Percentiles rank a stretch among this genome's conserved stretches.
Conservation (phyloP, 1,140 invertebrate genomes). For the Rhagoletis pomonella region DNA sequence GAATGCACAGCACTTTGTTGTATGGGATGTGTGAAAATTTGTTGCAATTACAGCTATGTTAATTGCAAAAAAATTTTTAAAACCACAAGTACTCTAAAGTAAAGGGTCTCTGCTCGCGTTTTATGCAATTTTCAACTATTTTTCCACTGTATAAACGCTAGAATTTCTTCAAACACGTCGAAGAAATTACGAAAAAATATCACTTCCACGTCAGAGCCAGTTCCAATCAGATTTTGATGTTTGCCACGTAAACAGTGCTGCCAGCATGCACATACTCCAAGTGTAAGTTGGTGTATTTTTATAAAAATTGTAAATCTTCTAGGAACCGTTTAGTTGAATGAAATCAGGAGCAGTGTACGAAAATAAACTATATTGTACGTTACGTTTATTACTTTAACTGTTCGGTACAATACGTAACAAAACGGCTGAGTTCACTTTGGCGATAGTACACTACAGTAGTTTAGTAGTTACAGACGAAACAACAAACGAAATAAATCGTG, state of each 20-base stretch:
- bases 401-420: too few species aligned
- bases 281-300: neutral
- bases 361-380: too few species aligned
- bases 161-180: conserved; percentile 4
- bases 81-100: neutral
- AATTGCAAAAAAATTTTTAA: neutral
- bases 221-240: conserved; percentile 64
- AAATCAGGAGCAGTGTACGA: too few species aligned
- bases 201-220: conserved; percentile 73
- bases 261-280: neutral
- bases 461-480: too few species aligned
- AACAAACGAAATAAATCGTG: too few species aligned
- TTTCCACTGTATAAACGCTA: neutral
- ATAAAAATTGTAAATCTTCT: too few species aligned
- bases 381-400: too few species aligned
- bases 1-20: neutral
- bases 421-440: too few species aligned
- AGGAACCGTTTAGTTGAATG: too few species aligned
- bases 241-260: conserved; percentile 65
- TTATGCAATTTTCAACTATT: neutral
- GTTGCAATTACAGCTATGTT: neutral
- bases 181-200: conserved; percentile 55
- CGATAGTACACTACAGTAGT: too few species aligned
- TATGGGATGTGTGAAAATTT: neutral
- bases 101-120: neutral